A percentile compares a stretch with the other conserved stretches of the same genome.
phyloP scores from a whole-genome alignment of 2,113 vertebrate species.

The Muntiacus reevesi region DNA sequence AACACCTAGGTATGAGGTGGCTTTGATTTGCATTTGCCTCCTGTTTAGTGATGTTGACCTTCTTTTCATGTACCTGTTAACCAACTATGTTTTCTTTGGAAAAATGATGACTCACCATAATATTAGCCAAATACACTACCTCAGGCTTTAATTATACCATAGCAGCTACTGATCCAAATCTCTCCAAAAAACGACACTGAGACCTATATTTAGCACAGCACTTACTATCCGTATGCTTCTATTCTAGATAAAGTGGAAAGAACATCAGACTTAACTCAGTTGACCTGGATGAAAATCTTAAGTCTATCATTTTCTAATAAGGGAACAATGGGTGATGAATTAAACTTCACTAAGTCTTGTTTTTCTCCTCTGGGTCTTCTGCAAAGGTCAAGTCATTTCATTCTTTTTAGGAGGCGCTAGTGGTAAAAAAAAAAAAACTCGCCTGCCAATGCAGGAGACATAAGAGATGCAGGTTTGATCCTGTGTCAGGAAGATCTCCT shows the following conservation, averaged over 20 bases:
- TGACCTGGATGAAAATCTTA: neutral
- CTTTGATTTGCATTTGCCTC: neutral
- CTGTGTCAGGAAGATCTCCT: neutral
- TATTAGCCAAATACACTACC: neutral
- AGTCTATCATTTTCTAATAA: neutral
- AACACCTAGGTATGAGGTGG: neutral
- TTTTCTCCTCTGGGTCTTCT: neutral
- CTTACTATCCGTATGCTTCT: neutral
- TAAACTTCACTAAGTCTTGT: neutral
- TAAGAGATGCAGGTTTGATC: neutral
- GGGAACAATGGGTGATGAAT: neutral
- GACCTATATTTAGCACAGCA: neutral
- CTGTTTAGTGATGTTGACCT: neutral
- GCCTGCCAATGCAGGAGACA: fast-evolving
- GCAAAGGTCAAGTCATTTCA: neutral
- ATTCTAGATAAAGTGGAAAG: neutral
- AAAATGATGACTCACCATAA: neutral
- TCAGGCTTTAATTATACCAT: neutral
- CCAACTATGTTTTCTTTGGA: neutral
- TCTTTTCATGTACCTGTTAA: neutral
- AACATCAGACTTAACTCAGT: neutral
- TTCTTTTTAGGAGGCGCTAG: neutral
- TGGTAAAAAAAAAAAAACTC: neutral
- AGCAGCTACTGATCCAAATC: neutral
- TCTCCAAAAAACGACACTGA: neutral